phyloP scores from a whole-genome alignment of 2,113 vertebrate species.

The Phocoena sinus region DNA sequence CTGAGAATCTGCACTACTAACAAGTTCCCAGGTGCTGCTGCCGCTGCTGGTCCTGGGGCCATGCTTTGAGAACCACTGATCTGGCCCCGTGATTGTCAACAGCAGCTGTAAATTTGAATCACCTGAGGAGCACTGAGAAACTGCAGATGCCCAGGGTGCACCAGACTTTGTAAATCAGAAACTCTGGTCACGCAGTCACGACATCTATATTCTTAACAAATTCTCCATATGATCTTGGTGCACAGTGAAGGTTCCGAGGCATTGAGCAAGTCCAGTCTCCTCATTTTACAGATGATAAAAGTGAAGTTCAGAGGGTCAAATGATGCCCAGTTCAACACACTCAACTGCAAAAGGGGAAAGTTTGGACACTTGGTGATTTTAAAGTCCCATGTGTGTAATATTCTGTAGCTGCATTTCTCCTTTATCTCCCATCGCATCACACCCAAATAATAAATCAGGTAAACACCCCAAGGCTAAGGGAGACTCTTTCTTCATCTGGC shows the following conservation, averaged over 20 bases:
- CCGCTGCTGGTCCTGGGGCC: too few relatives aligned
- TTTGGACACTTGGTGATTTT: background rate
- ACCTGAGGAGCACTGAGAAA: background rate
- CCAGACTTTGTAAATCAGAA: background rate
- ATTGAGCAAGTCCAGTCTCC: background rate
- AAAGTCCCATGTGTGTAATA: background rate
- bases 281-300: conserved; percentile 17
- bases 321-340: background rate
- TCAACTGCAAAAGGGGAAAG: background rate
- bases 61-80: background rate
- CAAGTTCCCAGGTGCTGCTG: background rate
- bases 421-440: background rate
- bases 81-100: background rate
- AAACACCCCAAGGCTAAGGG: background rate
- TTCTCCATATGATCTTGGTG: background rate
- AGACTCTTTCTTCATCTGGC: background rate
- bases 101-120: background rate
- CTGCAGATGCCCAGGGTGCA: background rate
- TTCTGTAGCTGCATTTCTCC: background rate
- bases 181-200: background rate
- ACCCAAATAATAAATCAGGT: background rate
- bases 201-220: background rate
- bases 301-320: background rate
- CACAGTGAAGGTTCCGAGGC: background rate
- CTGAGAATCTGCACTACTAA: background rate